Percentiles rank a stretch among this genome's conserved stretches.
Evolutionary conservation across 2,797 vertebrate genomes (phyloP).

Genomic region (Acanthopagrus latus): DNA sequence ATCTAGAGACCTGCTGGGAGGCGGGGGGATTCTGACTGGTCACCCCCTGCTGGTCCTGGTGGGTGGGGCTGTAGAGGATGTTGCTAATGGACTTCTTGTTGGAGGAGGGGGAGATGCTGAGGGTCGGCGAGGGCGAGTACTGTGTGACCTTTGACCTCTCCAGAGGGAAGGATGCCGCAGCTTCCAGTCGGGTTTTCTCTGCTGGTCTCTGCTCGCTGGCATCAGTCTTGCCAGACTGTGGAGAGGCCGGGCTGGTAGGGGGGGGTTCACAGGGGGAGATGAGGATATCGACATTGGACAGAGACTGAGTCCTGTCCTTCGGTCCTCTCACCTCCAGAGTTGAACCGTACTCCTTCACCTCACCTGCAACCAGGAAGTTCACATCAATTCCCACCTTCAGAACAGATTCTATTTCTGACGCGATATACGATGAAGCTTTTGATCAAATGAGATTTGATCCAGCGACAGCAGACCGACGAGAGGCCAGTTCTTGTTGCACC

Average conservation of each 20-base stretch:
- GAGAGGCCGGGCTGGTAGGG: background rate
- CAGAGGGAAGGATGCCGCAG: slow-evolving; percentile 79
- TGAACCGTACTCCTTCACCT: slow-evolving; percentile 73
- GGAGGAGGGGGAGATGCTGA: slow-evolving; percentile 72
- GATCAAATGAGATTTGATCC: too few relatives aligned
- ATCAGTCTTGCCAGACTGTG: rapidly evolving
- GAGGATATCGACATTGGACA: slow-evolving; percentile 78
- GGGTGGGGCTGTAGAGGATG: slow-evolving; percentile 79
- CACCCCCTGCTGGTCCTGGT: slow-evolving; percentile 72
- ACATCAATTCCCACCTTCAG: background rate
- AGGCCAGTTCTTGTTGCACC: too few relatives aligned
- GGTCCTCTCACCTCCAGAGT: slow-evolving; percentile 71
- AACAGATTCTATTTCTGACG: too few relatives aligned
- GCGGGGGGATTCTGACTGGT: slow-evolving; percentile 66
- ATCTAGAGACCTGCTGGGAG: slow-evolving; percentile 65
- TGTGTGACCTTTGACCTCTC: slow-evolving; percentile 80
- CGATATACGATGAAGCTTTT: too few relatives aligned
- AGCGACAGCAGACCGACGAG: too few relatives aligned
- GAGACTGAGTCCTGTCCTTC: slow-evolving; percentile 62
- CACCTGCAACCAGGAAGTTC: slow-evolving; percentile 40
- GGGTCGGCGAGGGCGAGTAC: slow-evolving; percentile 66
- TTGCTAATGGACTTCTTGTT: slow-evolving; percentile 86
- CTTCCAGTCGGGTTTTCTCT: slow-evolving; percentile 81
- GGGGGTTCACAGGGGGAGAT: slow-evolving; percentile 71
- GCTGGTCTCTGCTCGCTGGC: slow-evolving; percentile 56